Evolutionary conservation across 2,113 vertebrate genomes (phyloP).

Genomic region (Oostethus manadensis): DNA sequence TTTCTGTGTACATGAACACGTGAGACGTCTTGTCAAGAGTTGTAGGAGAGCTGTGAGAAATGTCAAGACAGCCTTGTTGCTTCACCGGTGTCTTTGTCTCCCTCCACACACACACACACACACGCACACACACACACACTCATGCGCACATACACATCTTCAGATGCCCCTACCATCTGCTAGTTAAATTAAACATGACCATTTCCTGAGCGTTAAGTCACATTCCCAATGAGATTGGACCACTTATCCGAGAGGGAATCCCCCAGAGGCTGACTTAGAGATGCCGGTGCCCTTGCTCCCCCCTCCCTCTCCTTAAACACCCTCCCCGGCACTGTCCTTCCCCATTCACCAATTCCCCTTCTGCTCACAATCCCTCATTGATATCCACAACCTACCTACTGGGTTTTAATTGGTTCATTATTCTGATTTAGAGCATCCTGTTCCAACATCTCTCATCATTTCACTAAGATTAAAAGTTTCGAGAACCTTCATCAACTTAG

Average conservation of each 20-base stretch:
- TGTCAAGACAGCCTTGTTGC: constrained; percentile 60
- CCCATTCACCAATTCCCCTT: constrained; percentile 16
- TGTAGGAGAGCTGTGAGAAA: constrained; percentile 29
- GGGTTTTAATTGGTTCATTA: constrained; percentile 11
- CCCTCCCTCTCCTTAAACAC: constrained; percentile 14
- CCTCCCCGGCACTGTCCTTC: constrained; percentile 22
- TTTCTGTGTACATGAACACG: constrained; percentile 44
- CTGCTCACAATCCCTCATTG: constrained; percentile 17
- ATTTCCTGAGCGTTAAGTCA: constrained; percentile 75
- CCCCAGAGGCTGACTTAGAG: constrained; percentile 58
- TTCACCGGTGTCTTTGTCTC: constrained; percentile 52
- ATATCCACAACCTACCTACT: constrained; percentile 18
- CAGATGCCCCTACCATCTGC: constrained; percentile 71
- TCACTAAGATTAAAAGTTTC: constrained; percentile 17
- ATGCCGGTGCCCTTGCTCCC: constrained; percentile 44
- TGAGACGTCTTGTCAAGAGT: constrained; percentile 25
- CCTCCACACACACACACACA: constrained; percentile 1
- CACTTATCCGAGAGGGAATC: constrained; percentile 72
- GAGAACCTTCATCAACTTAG: constrained; percentile 18
- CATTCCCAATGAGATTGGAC: constrained; percentile 65
- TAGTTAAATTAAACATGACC: constrained; percentile 79
- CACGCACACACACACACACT: background rate
- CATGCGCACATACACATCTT: constrained; percentile 4
- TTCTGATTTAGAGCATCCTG: constrained; percentile 17
- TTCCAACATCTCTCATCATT: constrained; percentile 9